phyloP scores from a whole-genome alignment of 2,113 vertebrate species.

The Perca schrenkii region DNA sequence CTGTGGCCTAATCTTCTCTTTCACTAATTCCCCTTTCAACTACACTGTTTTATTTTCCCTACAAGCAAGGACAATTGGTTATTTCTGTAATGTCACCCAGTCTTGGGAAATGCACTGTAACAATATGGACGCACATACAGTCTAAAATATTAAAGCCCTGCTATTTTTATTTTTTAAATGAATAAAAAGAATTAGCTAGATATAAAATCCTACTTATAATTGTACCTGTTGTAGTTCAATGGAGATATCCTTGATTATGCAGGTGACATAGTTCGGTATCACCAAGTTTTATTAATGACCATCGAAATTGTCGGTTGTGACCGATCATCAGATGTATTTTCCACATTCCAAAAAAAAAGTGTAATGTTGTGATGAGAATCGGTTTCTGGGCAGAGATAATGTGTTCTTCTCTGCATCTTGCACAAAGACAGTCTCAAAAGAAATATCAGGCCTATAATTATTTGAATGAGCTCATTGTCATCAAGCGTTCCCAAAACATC shows the following conservation, averaged over 20 bases:
- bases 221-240: not conserved
- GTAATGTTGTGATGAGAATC: not conserved
- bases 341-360: not conserved
- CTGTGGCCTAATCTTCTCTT: conserved; percentile 16
- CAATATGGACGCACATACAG: not conserved
- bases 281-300: not conserved
- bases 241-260: not conserved
- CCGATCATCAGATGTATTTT: not conserved
- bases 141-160: not conserved
- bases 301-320: not conserved
- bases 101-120: conserved; percentile 8
- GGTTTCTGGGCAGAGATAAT: not conserved
- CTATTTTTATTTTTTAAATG: not conserved
- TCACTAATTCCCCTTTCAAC: conserved; percentile 31
- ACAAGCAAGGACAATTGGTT: not conserved
- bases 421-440: not conserved
- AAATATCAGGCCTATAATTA: too few species aligned
- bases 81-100: conserved; percentile 9
- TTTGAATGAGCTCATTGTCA: not conserved
- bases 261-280: not conserved
- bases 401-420: not conserved
- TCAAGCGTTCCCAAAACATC: not conserved
- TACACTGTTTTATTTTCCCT: conserved; percentile 17
- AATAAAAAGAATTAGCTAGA: too few species aligned
- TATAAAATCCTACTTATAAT: not conserved